phyloP scores from a whole-genome alignment of 2,113 vertebrate genomes.

The Aix galericulata region DNA sequence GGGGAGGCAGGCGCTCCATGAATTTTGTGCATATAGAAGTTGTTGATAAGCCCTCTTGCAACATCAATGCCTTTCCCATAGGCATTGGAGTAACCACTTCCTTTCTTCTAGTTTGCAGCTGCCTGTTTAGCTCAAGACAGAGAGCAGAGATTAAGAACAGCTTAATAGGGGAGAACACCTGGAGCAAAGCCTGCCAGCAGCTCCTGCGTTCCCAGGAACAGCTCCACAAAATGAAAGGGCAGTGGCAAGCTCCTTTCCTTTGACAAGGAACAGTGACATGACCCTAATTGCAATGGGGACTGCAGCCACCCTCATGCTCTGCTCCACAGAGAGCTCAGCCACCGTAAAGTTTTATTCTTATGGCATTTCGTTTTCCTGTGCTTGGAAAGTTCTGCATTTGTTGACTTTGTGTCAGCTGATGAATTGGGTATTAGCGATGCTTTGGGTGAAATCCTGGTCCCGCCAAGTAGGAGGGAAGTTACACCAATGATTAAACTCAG shows the following conservation, averaged over 20 bases:
- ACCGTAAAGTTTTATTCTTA: conserved; percentile 20
- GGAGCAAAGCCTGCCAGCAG: conserved; percentile 42
- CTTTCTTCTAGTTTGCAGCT: conserved; percentile 72
- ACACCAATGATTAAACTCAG: not conserved
- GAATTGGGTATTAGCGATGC: conserved; percentile 21
- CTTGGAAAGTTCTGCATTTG: conserved; percentile 16
- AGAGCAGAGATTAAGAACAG: conserved; percentile 63
- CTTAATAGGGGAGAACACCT: conserved; percentile 65
- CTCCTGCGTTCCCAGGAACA: conserved; percentile 51
- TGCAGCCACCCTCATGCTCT: not conserved
- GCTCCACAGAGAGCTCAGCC: not conserved
- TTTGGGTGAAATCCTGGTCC: conserved; percentile 27
- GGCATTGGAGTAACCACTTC: conserved; percentile 67
- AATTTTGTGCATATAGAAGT: conserved; percentile 51
- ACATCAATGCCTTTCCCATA: conserved; percentile 70
- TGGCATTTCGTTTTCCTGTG: not conserved
- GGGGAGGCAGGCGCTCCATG: conserved; percentile 30
- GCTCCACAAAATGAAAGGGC: conserved; percentile 30
- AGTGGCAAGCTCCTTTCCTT: conserved; percentile 21
- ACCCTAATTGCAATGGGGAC: not conserved
- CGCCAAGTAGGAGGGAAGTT: not conserved
- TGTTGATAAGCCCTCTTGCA: conserved; percentile 70
- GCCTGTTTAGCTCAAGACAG: conserved; percentile 64
- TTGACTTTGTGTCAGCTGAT: conserved; percentile 46
- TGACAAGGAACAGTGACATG: conserved; percentile 29